These are phyloP conservation scores for Taenioides sp. DNA, from an alignment of 2,797 vertebrate species.

Conservation along the genomic window DNA sequence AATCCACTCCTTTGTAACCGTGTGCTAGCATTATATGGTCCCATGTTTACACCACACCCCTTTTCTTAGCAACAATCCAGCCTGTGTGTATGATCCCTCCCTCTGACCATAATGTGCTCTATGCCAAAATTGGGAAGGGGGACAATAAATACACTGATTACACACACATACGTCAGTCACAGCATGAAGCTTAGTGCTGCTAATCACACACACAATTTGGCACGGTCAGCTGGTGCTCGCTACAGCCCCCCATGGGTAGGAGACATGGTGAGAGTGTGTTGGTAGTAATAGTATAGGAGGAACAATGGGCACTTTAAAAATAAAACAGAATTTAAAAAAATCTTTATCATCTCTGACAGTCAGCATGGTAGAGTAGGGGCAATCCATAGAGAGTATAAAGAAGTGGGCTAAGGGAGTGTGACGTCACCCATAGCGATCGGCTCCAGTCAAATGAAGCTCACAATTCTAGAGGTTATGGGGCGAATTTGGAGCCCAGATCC, in stretches of 20 bases:
- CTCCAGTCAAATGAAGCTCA: too few relatives aligned
- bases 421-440: too few relatives aligned
- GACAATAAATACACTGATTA: slow-evolving; percentile 37
- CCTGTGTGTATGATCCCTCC: slow-evolving; percentile 27
- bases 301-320: too few relatives aligned
- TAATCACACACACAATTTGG: slow-evolving; percentile 48
- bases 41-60: slow-evolving; percentile 26
- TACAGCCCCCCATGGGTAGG: slow-evolving; percentile 25
- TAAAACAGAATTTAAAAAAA: too few relatives aligned
- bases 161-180: slow-evolving; percentile 40
- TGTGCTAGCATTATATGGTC: slow-evolving; percentile 32
- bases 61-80: slow-evolving; percentile 31
- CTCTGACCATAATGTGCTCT: slow-evolving; percentile 15
- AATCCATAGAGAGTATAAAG: too few relatives aligned
- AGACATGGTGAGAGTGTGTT: slow-evolving; percentile 21
- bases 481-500: too few relatives aligned
- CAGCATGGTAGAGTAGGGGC: too few relatives aligned
- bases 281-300: background rate
- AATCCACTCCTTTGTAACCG: slow-evolving; percentile 39
- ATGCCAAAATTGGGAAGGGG: background rate
- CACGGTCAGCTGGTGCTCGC: slow-evolving; percentile 67
- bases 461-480: too few relatives aligned
- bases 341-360: too few relatives aligned
- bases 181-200: slow-evolving; percentile 41
- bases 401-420: too few relatives aligned